Conservation (phyloP, 2,888 invertebrate genomes). For the Cantharis rustica region DNA sequence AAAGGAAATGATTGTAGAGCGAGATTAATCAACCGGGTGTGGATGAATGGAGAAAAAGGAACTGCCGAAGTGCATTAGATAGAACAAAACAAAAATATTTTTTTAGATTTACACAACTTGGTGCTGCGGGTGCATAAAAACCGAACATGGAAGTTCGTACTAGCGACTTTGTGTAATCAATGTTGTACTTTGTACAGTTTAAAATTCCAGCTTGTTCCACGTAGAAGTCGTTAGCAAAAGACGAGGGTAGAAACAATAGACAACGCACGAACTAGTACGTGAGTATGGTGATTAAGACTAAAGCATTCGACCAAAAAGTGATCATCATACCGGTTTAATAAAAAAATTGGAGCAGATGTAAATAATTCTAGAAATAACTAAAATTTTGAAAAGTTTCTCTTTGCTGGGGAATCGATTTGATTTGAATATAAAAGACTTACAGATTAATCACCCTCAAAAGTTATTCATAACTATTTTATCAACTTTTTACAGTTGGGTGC, state of each 20-base stretch:
- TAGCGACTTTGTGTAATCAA: neutral
- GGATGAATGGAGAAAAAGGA: too few relatives aligned
- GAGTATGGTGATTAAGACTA: neutral
- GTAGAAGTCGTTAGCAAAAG: slow-evolving; percentile 1
- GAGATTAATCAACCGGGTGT: neutral
- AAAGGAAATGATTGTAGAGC: neutral
- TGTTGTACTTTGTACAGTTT: neutral
- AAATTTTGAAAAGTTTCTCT: neutral
- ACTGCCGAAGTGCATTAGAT: neutral
- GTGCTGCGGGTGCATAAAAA: neutral
- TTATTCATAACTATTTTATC: neutral
- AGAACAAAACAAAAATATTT: neutral
- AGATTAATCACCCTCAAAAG: neutral
- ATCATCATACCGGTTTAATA: neutral
- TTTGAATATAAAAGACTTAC: neutral
- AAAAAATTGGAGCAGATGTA: neutral
- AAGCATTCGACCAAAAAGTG: neutral
- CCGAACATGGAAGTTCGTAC: neutral
- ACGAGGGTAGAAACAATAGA: slow-evolving; percentile 1
- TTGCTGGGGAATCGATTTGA: neutral
- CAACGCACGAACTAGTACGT: neutral
- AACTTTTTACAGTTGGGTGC: neutral
- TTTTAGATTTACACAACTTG: neutral
- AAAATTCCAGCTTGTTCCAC: neutral
- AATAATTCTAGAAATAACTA: neutral